Evolutionary conservation across 1,140 invertebrate genomes (phyloP), one percentile per base, ranked within the genome.

Genomic region (Saccostrea echinata): DNA sequence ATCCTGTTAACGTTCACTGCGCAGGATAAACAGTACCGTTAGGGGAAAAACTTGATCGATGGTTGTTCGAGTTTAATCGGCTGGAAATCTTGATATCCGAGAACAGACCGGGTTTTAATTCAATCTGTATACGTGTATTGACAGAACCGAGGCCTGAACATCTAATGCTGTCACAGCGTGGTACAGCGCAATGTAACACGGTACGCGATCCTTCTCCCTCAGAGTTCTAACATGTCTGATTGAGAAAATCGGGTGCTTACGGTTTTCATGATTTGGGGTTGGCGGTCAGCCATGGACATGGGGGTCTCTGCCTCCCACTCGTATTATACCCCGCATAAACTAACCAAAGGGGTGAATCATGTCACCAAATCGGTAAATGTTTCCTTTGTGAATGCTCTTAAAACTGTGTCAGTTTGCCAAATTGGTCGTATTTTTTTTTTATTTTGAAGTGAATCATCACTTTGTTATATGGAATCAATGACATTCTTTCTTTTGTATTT

Each of bases 341-440:
- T 76, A 76, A 27, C 68, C 24, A 76, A 4, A 27, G 68, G 68
- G 68, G 68, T 76, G 68, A 76, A 13, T 76, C 24, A 30, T 16
- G 24, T 33, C 68, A 27, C 8, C 8, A 30, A 12, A 76, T 27
- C 30, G 24, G 68, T 76, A 76, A 76, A 76, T 76, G 27, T 76
- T 76, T 76, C 12, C 27, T 76, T 11, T 76, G 30, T 71, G 68
- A 76, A 76, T 76, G 68, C 33, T 30, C 27, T 16, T 21, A 61
- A 76, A 76, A 76, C 27, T 76, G 68, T 76, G 68, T 76, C 68
- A 76, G 30, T 35, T 76, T 76, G 68, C 68, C 68, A 76, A 76
- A 13, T 4, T 33, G 27, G 43, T 43, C 43, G 43, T 43, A 9
- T 43, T 43, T 43, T 43, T 6, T 43, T 43, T 76, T 30, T 35